Percentiles rank a stretch among this genome's conserved stretches.
phyloP scores from a whole-genome alignment of 2,888 invertebrate species.

The Ypsolopha sequella region DNA sequence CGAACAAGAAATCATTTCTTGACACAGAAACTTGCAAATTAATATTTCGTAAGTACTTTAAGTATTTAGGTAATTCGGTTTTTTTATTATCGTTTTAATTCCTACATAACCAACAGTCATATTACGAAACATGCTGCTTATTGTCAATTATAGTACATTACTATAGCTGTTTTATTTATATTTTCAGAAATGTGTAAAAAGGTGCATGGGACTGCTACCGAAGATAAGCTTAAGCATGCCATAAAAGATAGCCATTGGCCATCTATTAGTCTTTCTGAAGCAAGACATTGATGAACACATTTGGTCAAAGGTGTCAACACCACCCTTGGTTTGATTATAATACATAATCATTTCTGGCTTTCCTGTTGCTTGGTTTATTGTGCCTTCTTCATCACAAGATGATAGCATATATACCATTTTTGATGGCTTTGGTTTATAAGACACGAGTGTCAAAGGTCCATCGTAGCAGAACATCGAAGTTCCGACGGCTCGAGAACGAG shows the following conservation, averaged over 20 bases:
- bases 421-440: conserved; percentile 18
- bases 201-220: neutral
- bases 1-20: conserved; percentile 1
- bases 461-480: conserved; percentile 22
- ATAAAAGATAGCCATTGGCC: too few species aligned
- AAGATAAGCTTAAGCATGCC: conserved; percentile 1
- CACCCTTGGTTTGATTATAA: conserved; percentile 18
- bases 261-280: too few species aligned
- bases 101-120: neutral
- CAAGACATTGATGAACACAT: too few species aligned
- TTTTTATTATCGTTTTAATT: neutral
- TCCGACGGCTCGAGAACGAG: conserved; percentile 14
- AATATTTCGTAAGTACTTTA: conserved; percentile 3
- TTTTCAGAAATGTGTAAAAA: too few species aligned
- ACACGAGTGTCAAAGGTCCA: conserved; percentile 19
- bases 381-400: conserved; percentile 11
- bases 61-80: neutral
- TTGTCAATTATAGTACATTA: neutral
- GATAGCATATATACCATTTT: conserved; percentile 15
- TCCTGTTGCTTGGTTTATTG: conserved; percentile 6
- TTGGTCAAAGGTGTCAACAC: conserved; percentile 16
- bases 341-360: conserved; percentile 15
- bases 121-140: neutral
- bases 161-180: neutral
- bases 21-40: neutral